Percentiles rank a stretch among this genome's conserved stretches.
Conservation (phyloP, 1,140 invertebrate genomes). For the Drosophila azteca region DNA sequence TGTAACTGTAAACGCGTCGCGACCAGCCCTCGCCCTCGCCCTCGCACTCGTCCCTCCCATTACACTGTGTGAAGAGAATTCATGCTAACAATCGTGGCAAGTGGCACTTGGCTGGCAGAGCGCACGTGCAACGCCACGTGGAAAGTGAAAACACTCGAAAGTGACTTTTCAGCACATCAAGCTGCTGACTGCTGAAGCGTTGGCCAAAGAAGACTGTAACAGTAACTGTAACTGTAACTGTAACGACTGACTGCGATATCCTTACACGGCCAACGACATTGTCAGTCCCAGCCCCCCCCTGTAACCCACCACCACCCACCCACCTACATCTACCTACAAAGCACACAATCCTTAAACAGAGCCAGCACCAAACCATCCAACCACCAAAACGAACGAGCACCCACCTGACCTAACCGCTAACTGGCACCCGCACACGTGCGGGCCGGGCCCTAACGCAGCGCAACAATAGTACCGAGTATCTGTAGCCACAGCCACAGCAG, state of each 20-base stretch:
- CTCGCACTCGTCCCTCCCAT: not conserved
- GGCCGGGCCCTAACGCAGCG: constrained; percentile 16
- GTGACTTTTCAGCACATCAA: constrained; percentile 71
- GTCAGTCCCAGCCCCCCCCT: constrained; percentile 16
- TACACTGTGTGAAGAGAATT: constrained; percentile 39
- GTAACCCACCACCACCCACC: not conserved
- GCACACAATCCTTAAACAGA: too few species aligned
- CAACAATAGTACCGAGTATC: constrained; percentile 17
- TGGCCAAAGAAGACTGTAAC: constrained; percentile 36
- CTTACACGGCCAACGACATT: constrained; percentile 54
- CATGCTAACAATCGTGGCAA: constrained; percentile 49
- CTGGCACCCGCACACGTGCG: constrained; percentile 59
- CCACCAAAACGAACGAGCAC: constrained; percentile 10
- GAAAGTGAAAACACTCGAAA: constrained; percentile 76
- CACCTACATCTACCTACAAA: not conserved
- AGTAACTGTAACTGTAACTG: not conserved
- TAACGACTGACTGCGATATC: constrained; percentile 25
- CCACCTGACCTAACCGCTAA: constrained; percentile 62
- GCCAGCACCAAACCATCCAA: not conserved
- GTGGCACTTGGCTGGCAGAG: constrained; percentile 66
- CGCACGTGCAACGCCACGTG: constrained; percentile 69
- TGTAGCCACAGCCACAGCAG: too few species aligned
- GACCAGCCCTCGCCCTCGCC: not conserved
- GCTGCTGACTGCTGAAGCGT: constrained; percentile 56
- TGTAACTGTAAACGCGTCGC: constrained; percentile 27